Evolutionary conservation across 2,113 vertebrate genomes (phyloP), one percentile per base, ranked within the genome.

Genomic region (Cyprinodon brontotheroides): DNA sequence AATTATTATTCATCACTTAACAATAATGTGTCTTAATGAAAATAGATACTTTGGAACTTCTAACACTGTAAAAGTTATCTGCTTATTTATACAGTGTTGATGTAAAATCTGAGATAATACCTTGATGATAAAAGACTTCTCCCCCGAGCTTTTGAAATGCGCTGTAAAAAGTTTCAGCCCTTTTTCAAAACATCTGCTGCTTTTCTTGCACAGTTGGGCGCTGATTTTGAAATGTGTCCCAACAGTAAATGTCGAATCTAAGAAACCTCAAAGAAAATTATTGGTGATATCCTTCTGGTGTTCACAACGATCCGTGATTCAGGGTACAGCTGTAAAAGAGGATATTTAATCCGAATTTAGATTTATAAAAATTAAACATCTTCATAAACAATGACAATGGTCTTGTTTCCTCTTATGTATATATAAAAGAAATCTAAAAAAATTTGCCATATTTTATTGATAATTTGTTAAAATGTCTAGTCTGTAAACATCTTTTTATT

Each of bases 21-120:
- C 10, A 61, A 48, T 85, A 80, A 86, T 85, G 71, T 70, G 78
- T 72, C 61, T 65, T 80, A 71, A 74, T 85, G 70, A 71, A 85
- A 85, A 81, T n/a, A 39, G 45, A 68, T 80, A 81, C 65, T 78
- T 78, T 40, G 38, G 70, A 89, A 78, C 69, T 76, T 59, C 20
- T 15, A 60, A 43, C 72, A 22, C 53, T 22, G 59, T 60, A 41
- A 66, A 70, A 81, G 57, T 79, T 75, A 75, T 85, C 53, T 72
- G 65, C 64, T 63, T 65, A 50, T 29, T 29, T 29, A 12, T 10
- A 22, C n/a, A 43, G 68, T 12, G 37, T 4, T 11, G n/a, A 53
- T 65, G 71, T n/a, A 73, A 65, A 77, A 79, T 86, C 81, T 88
- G 83, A 40, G 39, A 50, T 68, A 75, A 38, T 1, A 11, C 38